Base-by-base conservation (phyloP, 2,797 vertebrate species). In the Chelmon rostratus region DNA sequence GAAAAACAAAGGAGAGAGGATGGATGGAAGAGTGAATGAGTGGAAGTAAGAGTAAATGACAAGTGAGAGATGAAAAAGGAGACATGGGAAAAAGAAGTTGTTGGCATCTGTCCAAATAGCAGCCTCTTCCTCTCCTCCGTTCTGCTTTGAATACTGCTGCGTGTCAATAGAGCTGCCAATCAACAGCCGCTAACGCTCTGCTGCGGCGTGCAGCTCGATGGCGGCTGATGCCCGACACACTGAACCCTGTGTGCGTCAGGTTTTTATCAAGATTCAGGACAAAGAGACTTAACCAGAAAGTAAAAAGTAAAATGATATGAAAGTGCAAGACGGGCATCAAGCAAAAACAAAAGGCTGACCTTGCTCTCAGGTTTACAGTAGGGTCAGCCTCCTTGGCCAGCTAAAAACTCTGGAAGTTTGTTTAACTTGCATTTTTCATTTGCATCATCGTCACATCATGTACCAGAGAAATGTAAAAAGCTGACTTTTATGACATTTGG, bases 121-220 rank as follows among this genome's bases (percentile, higher is more conserved):
- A 78, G 82, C 71, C 76, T 86, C 83, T 64, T 85, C 75, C 62
- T 82, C 64, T 81, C 59, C 67, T 70, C 25, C 16, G 57, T 74
- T 87, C 79, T 80, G 91, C 72, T 87, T 64, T 86, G 79, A 87
- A 88, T 77, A 56, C 84, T 53, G 85, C 83, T 78, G 84, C 86
- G 86, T 84, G 80, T 86, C 86, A 88, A 89, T 90, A 88, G 78
- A 88, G 73, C 84, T 81, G 87, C 79, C 90, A 90, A 78, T 90
- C 91, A 91, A 9, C 82, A 88, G 82, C 86, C 78, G 87, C 83
- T 21, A 49, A 28, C 10, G 71, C 76, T 73, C 76, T 63, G 82
- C 84, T 83, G 82, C 85, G 71, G 78, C 42, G 33, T 62, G 73
- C 76, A 57, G 64, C 78, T 38, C 59, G 8, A 62, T 73, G 86